Base-by-base conservation (phyloP, 2,113 vertebrate genomes). In the Leptodactylus fuscus region DNA sequence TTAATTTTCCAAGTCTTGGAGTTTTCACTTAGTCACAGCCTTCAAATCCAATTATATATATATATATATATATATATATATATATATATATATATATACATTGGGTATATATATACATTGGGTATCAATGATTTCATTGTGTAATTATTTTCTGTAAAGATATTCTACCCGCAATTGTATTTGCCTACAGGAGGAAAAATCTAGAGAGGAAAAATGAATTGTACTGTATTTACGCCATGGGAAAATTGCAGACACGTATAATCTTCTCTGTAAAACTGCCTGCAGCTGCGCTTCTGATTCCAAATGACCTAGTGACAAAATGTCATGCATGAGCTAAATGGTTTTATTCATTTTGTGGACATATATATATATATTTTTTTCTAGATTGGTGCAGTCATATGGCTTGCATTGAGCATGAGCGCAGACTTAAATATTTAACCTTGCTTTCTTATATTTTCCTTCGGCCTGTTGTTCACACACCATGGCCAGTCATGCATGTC, bases 401-500 rank as follows among this genome's bases (percentile, higher is more conserved):
- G 27, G 15, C 13, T 76, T 49, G 44, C 44, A 49, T 69, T 20
- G 18, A 38, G 18, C 34, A 69, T 34, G 24, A 27, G 71, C 48
- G 11, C 27, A 48, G 71, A 41, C 27, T 24, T 27, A 16, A 75
- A 75, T 75, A 48, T 75, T 75, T 75, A 75, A 51, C 73, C 41
- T 29, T 49, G 24, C 51, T 76, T 76, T 48, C 46, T 76, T 49
- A 29, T 29, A 49, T 76, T 51, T 76, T 76, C 27, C 29, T 51
- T 51, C 16, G 9, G 73, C 24, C 24, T 76, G 73, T 76, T 49
- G 27, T 76, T 32, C 6, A 5, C 44, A 49, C 6, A 76, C 46
- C 44, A 18, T 76, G 44, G 27, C 32, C 73, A 76, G 73, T 51
- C 73, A 76, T 76, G 44, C 73, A 51, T 76, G 46, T 29, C 73